Base-by-base conservation (phyloP, 1,140 invertebrate genomes). In the Geopemphigus sp. region DNA sequence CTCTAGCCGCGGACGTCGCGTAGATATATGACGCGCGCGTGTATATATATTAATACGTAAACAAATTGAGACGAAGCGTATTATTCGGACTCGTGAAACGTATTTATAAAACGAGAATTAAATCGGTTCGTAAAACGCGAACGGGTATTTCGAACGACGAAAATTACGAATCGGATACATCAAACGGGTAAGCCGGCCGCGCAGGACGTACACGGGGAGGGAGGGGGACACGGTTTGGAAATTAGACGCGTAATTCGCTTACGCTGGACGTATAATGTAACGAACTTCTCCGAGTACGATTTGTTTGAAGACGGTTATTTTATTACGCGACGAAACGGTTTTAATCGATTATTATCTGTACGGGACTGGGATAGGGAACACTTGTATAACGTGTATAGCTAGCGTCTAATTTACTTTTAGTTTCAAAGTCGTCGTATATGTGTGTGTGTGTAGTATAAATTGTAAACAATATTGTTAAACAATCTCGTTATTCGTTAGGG, bases 371-470 rank as follows among this genome's bases (percentile, higher is more conserved):
- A n/a, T n/a, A n/a, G n/a, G n/a, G n/a, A n/a, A n/a, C n/a, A n/a
- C n/a, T n/a, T n/a, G n/a, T 1, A 11, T 22, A 19, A 22, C 19
- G 17, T 45, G 5, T 45, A 45, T 57, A 22, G 24, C 22, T 57
- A 22, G 0, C n/a, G n/a, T 6, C 54, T 59, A 59, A 26, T 24
- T 50, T 12, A 59, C 22, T 59, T 59, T 59, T 59, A 59, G 56
- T 59, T 59, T 59, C 56, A 50, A 50, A 50, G 47, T 50, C 47
- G n/a, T n/a, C n/a, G n/a, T n/a, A n/a, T n/a, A n/a, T n/a, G n/a
- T n/a, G n/a, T n/a, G n/a, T n/a, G n/a, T n/a, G n/a, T n/a, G n/a
- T n/a, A n/a, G n/a, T n/a, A n/a, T n/a, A n/a, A n/a, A n/a, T n/a
- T n/a, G n/a, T n/a, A n/a, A n/a, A 39, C 8, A 39, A 39, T 39